Conservation (phyloP, 2,797 vertebrate genomes). For the Strix occidentalis region DNA sequence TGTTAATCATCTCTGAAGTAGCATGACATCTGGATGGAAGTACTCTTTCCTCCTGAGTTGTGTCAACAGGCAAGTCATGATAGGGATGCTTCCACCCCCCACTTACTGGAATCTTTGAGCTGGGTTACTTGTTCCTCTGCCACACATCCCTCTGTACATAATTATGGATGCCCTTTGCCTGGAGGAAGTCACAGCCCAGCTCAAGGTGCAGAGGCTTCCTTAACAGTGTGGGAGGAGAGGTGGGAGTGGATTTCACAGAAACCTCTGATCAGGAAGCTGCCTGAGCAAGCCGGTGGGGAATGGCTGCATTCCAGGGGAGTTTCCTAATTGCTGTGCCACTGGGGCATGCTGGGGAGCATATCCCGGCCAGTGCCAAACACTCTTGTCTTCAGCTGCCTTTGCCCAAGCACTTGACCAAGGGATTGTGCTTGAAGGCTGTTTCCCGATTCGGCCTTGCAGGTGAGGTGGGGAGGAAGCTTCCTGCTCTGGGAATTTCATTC, state of each 20-base stretch:
- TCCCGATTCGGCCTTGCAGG: background rate
- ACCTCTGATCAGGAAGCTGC: slow-evolving; percentile 44
- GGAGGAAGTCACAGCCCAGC: slow-evolving; percentile 12
- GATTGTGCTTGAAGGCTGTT: background rate
- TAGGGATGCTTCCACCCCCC: background rate
- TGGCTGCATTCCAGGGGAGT: slow-evolving; percentile 48
- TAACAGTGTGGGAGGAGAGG: background rate
- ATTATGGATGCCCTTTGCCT: slow-evolving; percentile 29
- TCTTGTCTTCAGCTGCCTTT: background rate
- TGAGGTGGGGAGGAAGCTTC: background rate
- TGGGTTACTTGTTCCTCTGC: background rate
- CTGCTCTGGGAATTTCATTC: background rate
- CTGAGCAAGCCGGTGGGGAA: slow-evolving; percentile 32
- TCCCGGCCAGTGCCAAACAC: background rate
- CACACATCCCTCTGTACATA: background rate
- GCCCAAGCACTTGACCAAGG: background rate
- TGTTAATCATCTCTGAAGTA: background rate
- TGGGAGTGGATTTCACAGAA: slow-evolving; percentile 48
- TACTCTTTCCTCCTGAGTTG: background rate
- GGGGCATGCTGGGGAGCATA: background rate
- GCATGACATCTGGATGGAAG: background rate
- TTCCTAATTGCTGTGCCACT: slow-evolving; percentile 13
- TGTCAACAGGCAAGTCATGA: background rate
- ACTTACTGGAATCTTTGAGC: background rate
- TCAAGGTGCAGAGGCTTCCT: slow-evolving; percentile 21